Conservation (phyloP, 2,888 invertebrate species). For the Thecocarcelia acutangulata region DNA sequence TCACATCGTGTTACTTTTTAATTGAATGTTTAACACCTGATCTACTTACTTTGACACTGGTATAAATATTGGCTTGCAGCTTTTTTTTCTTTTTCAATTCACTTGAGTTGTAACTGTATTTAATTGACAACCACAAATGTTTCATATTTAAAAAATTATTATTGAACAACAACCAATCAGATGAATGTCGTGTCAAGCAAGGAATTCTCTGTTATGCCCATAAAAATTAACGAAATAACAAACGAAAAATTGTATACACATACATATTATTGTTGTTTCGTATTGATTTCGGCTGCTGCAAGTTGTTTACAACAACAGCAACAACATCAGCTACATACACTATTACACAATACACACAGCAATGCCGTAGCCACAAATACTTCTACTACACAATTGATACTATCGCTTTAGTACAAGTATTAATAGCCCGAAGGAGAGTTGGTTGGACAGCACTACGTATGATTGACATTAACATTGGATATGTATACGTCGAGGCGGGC, state of each 20-base stretch:
- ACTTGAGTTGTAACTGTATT: slow-evolving; percentile 65
- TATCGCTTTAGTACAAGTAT: slow-evolving; percentile 1
- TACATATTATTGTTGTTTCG: slow-evolving; percentile 11
- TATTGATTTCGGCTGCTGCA: slow-evolving; percentile 37
- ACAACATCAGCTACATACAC: neutral
- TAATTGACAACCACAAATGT: slow-evolving; percentile 67
- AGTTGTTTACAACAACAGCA: slow-evolving; percentile 24
- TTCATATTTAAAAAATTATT: slow-evolving; percentile 64
- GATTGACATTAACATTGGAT: slow-evolving; percentile 58
- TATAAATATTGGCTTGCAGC: slow-evolving; percentile 61
- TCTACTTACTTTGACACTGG: slow-evolving; percentile 77
- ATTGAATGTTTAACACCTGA: slow-evolving; percentile 80
- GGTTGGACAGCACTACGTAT: slow-evolving; percentile 66
- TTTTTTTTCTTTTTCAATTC: slow-evolving; percentile 71
- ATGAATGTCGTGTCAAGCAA: slow-evolving; percentile 39
- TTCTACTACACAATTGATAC: neutral
- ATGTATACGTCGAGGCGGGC: slow-evolving; percentile 2
- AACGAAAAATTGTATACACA: slow-evolving; percentile 25
- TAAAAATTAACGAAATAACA: slow-evolving; percentile 20
- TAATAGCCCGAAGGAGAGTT: slow-evolving; percentile 72
- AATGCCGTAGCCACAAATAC: neutral
- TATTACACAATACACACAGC: neutral
- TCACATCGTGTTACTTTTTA: slow-evolving; percentile 75
- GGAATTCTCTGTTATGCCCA: slow-evolving; percentile 40
- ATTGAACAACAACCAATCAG: slow-evolving; percentile 59